Percentiles rank a stretch among this genome's conserved stretches.
These are phyloP conservation scores for Dicerorhinus sumatrensis DNA, from an alignment of 2,113 vertebrate genomes.

Conservation along the genomic window DNA sequence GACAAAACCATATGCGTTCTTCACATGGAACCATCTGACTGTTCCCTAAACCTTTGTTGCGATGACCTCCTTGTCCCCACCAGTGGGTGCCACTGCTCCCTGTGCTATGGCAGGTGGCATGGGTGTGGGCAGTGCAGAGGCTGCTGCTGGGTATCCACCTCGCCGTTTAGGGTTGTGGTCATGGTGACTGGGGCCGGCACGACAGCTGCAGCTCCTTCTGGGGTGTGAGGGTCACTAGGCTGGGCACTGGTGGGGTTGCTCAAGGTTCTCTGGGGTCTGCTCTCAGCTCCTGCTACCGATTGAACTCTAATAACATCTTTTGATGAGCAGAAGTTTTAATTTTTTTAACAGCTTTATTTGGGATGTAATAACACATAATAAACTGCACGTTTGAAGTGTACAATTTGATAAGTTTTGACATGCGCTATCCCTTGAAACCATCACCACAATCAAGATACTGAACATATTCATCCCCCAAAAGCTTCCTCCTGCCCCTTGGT, in stretches of 20 bases:
- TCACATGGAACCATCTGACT: neutral
- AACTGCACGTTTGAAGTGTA: neutral
- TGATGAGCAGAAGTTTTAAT: neutral
- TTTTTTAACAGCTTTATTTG: neutral
- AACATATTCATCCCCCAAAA: neutral
- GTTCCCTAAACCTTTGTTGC: neutral
- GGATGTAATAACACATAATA: neutral
- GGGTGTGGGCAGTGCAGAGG: neutral
- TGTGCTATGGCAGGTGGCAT: rapidly evolving
- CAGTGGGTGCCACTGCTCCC: neutral
- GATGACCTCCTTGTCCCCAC: neutral
- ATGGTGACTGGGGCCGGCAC: neutral
- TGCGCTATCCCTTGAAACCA: neutral
- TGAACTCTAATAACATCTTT: neutral
- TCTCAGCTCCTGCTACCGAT: neutral
- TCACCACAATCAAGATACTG: neutral
- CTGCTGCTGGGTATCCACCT: neutral
- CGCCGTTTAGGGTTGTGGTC: neutral
- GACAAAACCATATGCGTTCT: neutral
- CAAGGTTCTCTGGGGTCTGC: neutral
- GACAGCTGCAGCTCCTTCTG: neutral
- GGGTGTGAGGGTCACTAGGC: neutral
- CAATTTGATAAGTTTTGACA: neutral
- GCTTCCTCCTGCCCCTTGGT: neutral
- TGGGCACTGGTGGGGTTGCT: rapidly evolving